Conservation (phyloP, 2,113 vertebrate genomes). For the Vombatus ursinus region DNA sequence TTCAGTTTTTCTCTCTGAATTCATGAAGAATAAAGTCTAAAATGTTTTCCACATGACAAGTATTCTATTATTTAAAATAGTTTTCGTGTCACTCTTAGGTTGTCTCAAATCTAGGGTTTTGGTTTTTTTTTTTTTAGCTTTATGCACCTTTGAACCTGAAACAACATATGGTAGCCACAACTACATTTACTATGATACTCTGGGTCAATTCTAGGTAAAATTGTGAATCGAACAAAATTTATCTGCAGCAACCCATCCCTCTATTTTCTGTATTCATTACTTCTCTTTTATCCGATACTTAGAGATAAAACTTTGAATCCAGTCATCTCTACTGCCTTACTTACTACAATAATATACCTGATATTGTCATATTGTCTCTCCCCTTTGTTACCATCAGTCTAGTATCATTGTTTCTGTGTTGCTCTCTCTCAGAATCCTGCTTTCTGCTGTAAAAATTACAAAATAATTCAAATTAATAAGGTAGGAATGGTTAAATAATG, state of each 20-base stretch:
- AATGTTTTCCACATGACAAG: not conserved
- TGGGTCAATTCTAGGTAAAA: not conserved
- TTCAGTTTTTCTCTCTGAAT: not conserved
- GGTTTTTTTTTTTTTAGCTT: not conserved
- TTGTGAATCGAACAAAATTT: not conserved
- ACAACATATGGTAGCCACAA: not conserved
- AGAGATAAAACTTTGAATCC: not conserved
- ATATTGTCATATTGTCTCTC: not conserved
- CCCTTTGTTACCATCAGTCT: not conserved
- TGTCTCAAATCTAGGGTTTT: not conserved
- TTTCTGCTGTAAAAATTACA: not conserved
- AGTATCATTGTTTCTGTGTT: not conserved
- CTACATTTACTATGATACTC: not conserved
- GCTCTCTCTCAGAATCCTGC: not conserved
- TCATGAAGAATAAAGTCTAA: not conserved
- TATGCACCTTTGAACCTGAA: not conserved
- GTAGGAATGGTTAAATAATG: not conserved
- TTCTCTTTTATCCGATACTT: not conserved
- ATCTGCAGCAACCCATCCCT: not conserved
- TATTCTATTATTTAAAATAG: not conserved
- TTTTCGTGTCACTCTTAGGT: not conserved
- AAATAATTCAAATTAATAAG: not conserved
- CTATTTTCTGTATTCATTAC: not conserved
- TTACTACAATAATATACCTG: not conserved
- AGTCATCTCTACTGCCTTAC: not conserved